A percentile compares a stretch with the other conserved stretches of the same genome.
Evolutionary conservation across 2,113 vertebrate genomes (phyloP).

Genomic region (Oreotrochilus melanogaster): DNA sequence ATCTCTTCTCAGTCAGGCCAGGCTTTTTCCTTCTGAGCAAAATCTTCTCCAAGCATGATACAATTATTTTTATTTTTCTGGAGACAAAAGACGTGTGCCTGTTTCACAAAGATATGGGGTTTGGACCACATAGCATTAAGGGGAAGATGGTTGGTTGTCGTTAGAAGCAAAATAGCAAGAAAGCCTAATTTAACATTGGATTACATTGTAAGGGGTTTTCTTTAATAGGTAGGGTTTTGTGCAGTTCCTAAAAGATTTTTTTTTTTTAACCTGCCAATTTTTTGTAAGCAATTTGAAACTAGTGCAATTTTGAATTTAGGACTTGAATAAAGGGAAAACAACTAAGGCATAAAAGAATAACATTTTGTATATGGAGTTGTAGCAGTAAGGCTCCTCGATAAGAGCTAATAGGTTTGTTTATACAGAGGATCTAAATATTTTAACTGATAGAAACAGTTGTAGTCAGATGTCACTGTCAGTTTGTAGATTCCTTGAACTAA

Average conservation of each 20-base stretch:
- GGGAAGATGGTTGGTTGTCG: background rate
- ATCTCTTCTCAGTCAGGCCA: background rate
- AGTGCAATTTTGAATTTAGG: background rate
- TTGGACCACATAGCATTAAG: background rate
- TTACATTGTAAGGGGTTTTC: background rate
- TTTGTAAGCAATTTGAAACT: background rate
- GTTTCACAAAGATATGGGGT: background rate
- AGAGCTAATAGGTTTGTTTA: background rate
- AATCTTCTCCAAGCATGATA: background rate
- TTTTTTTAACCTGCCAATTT: background rate
- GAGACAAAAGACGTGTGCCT: background rate
- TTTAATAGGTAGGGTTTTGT: too few species aligned
- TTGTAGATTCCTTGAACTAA: background rate
- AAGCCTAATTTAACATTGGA: background rate
- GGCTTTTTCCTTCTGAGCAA: background rate
- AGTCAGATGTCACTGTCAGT: background rate
- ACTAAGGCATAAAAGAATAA: background rate
- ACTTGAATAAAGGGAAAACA: background rate
- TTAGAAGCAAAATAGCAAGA: background rate
- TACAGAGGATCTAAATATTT: background rate
- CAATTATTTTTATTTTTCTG: background rate
- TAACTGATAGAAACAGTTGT: background rate
- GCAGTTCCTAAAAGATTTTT: too few species aligned
- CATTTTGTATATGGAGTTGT: background rate
- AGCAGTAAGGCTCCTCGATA: background rate